A percentile compares a stretch with the other conserved stretches of the same genome.
Evolutionary conservation across 1,140 invertebrate species (phyloP).

Genomic region (Archivesica marissinica): DNA sequence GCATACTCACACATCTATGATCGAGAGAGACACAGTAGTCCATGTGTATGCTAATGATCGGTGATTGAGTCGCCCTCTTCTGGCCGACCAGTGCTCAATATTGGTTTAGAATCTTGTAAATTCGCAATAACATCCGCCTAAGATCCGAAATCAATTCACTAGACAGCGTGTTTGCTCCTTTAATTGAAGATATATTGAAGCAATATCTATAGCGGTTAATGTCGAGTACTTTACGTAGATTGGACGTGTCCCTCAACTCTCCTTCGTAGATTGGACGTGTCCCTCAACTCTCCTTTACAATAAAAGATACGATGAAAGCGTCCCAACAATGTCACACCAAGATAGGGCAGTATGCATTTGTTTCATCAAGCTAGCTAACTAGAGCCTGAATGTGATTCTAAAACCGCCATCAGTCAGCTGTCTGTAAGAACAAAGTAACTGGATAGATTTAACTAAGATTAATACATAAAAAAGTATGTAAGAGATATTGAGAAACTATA

Average conservation of each 20-base stretch:
- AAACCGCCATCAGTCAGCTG: no score
- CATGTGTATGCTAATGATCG: not conserved
- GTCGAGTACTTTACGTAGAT: not conserved
- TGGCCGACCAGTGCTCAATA: not conserved
- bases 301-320: no score
- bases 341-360: no score
- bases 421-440: no score
- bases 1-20: not conserved
- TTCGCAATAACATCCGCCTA: constrained; percentile 18
- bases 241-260: not conserved
- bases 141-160: constrained; percentile 27
- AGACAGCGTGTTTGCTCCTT: constrained; percentile 26
- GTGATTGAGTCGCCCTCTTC: constrained; percentile 4
- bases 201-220: not conserved
- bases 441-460: no score
- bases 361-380: no score
- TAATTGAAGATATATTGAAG: constrained; percentile 29
- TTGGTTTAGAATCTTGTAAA: constrained; percentile 34
- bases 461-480: no score
- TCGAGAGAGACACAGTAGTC: constrained; percentile 18
- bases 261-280: not conserved
- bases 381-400: no score
- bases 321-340: no score
- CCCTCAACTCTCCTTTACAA: not conserved
- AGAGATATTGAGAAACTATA: no score